Base-by-base conservation (phyloP, 2,797 vertebrate species). In the Holocentrus rufus region DNA sequence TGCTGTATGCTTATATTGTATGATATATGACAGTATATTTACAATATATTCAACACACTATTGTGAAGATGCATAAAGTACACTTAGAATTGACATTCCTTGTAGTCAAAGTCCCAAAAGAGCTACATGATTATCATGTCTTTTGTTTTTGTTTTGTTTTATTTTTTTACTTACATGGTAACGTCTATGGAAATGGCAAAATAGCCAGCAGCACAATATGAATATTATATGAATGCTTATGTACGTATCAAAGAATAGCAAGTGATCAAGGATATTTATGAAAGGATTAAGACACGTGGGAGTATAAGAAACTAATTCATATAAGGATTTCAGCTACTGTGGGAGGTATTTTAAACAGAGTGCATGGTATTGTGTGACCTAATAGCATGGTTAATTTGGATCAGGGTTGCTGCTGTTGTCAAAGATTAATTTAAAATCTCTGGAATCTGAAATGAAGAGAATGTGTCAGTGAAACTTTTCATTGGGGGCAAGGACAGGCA, bases 1-100 rank as follows among this genome's bases (percentile, higher is more conserved):
- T 72, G 88, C 84, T 85, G 65, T 75, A 74, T 59, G 79, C 86
- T 87, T 88, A 87, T 91, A 91, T 89, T 88, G 89, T 91, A 92
- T 87, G 75, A 90, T 86, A 91, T 77, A 89, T 84, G 82, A 88
- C 57, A 55, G 81, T 89, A 87, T 90, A 91, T 92, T 91, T 88
- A 89, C 88, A 87, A 88, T 90, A 90, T 91, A 90, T 85, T 85
- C 84, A 76, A 82, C 76, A 74, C 74, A 80, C 74, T 77, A 44
- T 86, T 82, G 82, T 86, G 86, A 88, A 73, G 72, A 81, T 79
- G 74, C 86, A 79, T 89, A 86, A 76, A 69, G 59, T 82, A 74
- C 44, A 88, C 65, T 57, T 58, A 73, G 15, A 84, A 77, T 60
- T 70, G 75, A 69, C 64, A 54, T 74, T 81, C 59, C 75, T 70